Percentiles rank a stretch among this genome's conserved stretches.
These are phyloP conservation scores for Sparidentex hasta DNA, from an alignment of 2,797 vertebrate species.

Conservation along the genomic window DNA sequence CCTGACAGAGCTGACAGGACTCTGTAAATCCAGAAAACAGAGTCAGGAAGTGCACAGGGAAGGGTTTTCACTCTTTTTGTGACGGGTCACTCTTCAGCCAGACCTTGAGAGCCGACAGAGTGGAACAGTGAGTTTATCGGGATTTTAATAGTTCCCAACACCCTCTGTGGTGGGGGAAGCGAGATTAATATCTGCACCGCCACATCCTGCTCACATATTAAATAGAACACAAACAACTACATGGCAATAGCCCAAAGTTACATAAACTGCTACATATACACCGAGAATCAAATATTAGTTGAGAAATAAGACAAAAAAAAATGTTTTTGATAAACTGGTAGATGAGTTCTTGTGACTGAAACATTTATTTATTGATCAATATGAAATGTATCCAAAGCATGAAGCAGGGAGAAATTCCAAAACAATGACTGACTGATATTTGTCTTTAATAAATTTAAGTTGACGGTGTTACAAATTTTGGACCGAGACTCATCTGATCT, in stretches of 20 bases:
- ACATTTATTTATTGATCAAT: no score
- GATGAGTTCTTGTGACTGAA: background rate
- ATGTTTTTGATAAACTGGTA: background rate
- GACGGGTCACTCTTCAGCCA: background rate
- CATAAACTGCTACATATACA: background rate
- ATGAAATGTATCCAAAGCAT: background rate
- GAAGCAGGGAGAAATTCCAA: background rate
- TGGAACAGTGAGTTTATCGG: conserved; percentile 26
- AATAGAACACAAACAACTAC: background rate
- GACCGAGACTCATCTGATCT: background rate
- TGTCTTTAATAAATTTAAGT: background rate
- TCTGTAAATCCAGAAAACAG: conserved; percentile 20
- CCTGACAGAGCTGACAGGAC: conserved; percentile 27
- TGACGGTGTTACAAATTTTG: background rate
- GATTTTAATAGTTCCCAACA: conserved; percentile 3
- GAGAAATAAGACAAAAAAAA: background rate
- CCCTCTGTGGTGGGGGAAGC: background rate
- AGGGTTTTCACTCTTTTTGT: conserved; percentile 12
- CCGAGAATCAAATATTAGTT: background rate
- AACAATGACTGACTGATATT: background rate
- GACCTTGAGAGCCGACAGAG: conserved; percentile 31
- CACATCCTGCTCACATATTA: background rate
- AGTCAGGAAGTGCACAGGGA: conserved; percentile 6
- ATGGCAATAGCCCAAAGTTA: background rate
- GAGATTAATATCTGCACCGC: conserved; percentile 21